Evolutionary conservation across 2,888 invertebrate species (phyloP).

Genomic region (Pyrochroa serraticornis): DNA sequence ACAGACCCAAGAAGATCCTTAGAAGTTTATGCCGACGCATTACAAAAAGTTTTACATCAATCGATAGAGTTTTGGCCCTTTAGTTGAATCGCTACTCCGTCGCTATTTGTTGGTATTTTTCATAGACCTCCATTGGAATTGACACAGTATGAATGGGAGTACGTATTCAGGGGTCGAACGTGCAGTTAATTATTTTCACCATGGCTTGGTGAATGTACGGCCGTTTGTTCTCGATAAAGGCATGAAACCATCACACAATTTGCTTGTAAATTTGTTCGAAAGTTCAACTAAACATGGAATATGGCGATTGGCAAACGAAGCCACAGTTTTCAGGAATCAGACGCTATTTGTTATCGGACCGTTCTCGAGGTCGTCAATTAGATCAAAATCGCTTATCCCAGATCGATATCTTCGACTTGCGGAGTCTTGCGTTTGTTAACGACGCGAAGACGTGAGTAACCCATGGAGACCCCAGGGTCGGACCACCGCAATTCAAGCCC

Average conservation of each 20-base stretch:
- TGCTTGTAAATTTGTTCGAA: conserved; percentile 49
- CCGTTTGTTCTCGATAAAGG: conserved; percentile 46
- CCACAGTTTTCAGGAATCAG: conserved; percentile 15
- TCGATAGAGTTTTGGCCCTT: too few relatives aligned
- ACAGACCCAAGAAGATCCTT: too few relatives aligned
- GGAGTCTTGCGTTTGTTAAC: conserved; percentile 45
- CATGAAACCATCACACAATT: conserved; percentile 44
- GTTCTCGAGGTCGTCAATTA: conserved; percentile 47
- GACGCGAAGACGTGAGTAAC: conserved; percentile 27
- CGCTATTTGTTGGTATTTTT: conserved; percentile 19
- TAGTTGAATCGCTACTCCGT: conserved; percentile 1
- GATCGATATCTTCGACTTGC: conserved; percentile 50
- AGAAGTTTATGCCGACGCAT: too few relatives aligned
- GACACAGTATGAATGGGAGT: conserved; percentile 13
- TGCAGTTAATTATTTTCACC: conserved; percentile 30
- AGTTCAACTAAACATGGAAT: conserved; percentile 23
- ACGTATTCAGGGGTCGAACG: conserved; percentile 17
- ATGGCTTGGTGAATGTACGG: conserved; percentile 22
- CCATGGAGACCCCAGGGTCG: conserved; percentile 3
- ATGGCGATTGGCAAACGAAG: conserved; percentile 3
- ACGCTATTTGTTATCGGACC: conserved; percentile 13
- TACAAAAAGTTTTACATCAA: too few relatives aligned
- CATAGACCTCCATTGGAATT: conserved; percentile 10
- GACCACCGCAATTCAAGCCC: not conserved
- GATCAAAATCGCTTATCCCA: conserved; percentile 52